Percentiles rank a stretch among this genome's conserved stretches.
Evolutionary conservation across 2,113 vertebrate genomes (phyloP).

Genomic region (Cyanoderma ruficeps): DNA sequence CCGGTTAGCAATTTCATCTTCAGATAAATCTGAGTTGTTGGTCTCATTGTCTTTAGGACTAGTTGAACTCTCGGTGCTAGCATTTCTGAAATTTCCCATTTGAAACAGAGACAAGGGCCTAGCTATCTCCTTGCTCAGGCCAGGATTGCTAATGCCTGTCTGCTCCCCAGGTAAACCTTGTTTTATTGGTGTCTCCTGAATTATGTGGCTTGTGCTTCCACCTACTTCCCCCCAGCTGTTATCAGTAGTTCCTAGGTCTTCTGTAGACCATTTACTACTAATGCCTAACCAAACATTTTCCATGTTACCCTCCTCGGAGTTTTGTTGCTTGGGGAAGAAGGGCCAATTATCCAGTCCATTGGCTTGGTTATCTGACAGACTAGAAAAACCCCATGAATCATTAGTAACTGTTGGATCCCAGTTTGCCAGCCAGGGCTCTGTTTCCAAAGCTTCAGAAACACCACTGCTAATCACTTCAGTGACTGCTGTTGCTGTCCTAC

Average conservation of each 20-base stretch:
- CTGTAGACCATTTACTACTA: conserved; percentile 66
- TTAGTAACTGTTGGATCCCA: conserved; percentile 71
- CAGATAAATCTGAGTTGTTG: conserved; percentile 92
- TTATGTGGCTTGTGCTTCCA: conserved; percentile 6
- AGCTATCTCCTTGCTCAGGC: conserved; percentile 45
- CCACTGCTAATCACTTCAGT: not conserved
- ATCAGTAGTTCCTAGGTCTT: conserved; percentile 54
- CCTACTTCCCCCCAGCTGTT: conserved; percentile 51
- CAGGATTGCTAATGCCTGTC: not conserved
- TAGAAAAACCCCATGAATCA: conserved; percentile 64
- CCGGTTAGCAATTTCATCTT: conserved; percentile 96
- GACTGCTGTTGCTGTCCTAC: not conserved
- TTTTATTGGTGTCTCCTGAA: conserved; percentile 53
- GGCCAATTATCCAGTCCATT: conserved; percentile 72
- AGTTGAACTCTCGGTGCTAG: conserved; percentile 73
- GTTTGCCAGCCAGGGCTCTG: conserved; percentile 68
- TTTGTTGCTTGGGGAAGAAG: conserved; percentile 61
- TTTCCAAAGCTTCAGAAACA: conserved; percentile 53
- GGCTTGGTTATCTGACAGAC: conserved; percentile 51
- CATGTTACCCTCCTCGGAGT: conserved; percentile 39
- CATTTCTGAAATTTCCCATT: conserved; percentile 68
- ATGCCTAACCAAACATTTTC: conserved; percentile 69
- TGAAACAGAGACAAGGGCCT: conserved; percentile 60
- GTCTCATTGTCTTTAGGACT: conserved; percentile 86
- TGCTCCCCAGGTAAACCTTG: conserved; percentile 11